Base-by-base conservation (phyloP, 2,888 invertebrate genomes). In the Pilophorus perplexus region DNA sequence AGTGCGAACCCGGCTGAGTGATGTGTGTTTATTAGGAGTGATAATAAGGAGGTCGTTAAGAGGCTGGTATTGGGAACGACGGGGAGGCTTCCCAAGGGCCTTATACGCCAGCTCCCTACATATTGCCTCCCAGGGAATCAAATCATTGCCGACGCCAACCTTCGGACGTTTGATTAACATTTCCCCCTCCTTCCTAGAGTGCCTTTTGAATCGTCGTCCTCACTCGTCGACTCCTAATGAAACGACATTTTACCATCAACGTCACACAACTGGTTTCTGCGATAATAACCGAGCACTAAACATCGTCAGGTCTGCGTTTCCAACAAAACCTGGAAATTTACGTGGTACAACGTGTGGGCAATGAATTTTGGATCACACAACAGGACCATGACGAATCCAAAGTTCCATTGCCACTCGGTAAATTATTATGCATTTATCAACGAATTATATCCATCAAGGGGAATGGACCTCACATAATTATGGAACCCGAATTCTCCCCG, bases 21-120 rank as follows among this genome's bases (percentile, higher is more conserved):
- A n/a, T 42, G 4, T 3, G 40, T 16, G 42, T 6, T 42, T 16
- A 42, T 42, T 42, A 42, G 42, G 3, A 14, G 46, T 23, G 23
- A 46, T 20, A 46, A 46, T 46, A 46, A 46, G 46, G 14, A 46
- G 46, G 23, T 46, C 46, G 46, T 46, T 46, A 46, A 23, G 23
- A 25, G 46, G 3, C 8, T 22, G 3, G 46, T 22, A 6, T n/a
- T 23, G 5, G 46, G 22, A n/a, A 4, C 22, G 12, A 22, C 23
- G 2, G 23, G 12, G 20, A 46, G 46, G 23, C n/a, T n/a, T 46
- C 46, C 46, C 46, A 4, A 1, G 46, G 46, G 46, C 46, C 23
- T 14, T 10, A 46, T 46, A 23, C 20, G 23, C 46, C n/a, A n/a
- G n/a, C n/a, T 22, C 46, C 46, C 46, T 46, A 12, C 46, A 46